Conservation (phyloP, 2,113 vertebrate genomes). For the Odocoileus hemionus region DNA sequence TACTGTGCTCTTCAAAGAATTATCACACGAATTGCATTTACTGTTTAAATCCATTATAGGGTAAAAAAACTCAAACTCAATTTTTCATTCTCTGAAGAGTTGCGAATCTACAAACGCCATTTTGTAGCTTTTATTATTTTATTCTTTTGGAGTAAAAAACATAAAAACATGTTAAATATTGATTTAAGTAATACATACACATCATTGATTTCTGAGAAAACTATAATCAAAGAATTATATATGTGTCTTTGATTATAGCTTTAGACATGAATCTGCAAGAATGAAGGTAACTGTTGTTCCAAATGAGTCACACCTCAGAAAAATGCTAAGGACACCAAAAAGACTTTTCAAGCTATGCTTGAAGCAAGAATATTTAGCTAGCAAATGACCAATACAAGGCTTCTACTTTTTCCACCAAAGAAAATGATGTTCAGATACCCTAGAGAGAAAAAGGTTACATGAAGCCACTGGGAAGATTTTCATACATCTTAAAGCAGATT, state of each 20-base stretch:
- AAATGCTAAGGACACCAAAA: background rate
- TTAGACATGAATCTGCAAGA: background rate
- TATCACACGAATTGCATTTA: background rate
- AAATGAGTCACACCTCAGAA: background rate
- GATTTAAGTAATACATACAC: background rate
- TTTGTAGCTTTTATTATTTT: background rate
- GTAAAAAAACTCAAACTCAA: background rate
- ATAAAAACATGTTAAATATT: conserved; percentile 10
- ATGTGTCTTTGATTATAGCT: background rate
- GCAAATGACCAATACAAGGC: background rate
- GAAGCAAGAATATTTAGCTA: background rate
- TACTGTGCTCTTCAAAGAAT: background rate
- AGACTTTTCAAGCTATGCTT: background rate
- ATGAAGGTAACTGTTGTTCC: background rate
- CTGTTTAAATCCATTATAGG: background rate
- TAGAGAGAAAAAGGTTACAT: background rate
- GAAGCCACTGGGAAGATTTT: background rate
- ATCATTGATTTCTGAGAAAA: background rate
- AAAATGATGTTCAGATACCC: background rate
- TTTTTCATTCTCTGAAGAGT: conserved; percentile 11
- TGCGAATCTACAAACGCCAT: background rate
- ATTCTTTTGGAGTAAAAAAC: conserved; percentile 16
- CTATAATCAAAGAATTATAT: background rate
- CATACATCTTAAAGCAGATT: background rate
- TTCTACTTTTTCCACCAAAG: background rate